Percentiles rank a stretch among this genome's conserved stretches.
Conservation (phyloP, 2,797 vertebrate species). For the Rhynchotus rufescens region DNA sequence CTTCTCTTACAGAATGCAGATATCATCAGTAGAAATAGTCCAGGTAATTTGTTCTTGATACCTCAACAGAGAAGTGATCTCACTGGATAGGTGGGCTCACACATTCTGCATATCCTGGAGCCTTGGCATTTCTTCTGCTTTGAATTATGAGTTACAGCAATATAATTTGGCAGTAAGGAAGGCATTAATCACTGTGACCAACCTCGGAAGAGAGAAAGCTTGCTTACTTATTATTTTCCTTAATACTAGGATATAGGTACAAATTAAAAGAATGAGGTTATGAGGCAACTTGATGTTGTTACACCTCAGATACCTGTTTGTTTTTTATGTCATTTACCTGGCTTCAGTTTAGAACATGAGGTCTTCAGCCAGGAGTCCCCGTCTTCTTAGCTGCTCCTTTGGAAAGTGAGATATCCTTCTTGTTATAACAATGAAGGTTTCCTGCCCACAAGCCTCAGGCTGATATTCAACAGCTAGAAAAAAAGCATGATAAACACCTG, state of each 20-base stretch:
- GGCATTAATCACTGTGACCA: not conserved
- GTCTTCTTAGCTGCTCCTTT: not conserved
- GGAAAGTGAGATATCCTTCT: not conserved
- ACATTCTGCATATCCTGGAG: not conserved
- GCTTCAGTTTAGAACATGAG: not conserved
- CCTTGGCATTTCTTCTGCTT: not conserved
- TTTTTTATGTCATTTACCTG: not conserved
- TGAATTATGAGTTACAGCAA: not conserved
- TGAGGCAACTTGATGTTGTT: not conserved
- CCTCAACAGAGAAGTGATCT: not conserved
- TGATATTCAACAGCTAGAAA: not conserved
- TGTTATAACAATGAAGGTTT: not conserved
- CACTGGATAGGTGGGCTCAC: not conserved
- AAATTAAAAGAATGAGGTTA: not conserved
- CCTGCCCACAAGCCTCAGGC: not conserved
- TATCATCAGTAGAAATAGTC: not conserved
- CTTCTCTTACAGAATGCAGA: not conserved
- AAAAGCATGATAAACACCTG: rapidly evolving
- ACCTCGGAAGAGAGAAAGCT: not conserved
- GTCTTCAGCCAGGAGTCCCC: not conserved
- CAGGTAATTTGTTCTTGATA: rapidly evolving
- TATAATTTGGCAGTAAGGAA: not conserved
- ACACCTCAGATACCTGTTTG: not conserved
- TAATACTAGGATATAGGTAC: not conserved
- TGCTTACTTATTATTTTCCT: not conserved